A percentile compares a stretch with the other conserved stretches of the same genome.
These are phyloP conservation scores for Morbakka virulenta DNA, from an alignment of 30 jellyfish, hydroid and myxozoan species.

Conservation along the genomic window DNA sequence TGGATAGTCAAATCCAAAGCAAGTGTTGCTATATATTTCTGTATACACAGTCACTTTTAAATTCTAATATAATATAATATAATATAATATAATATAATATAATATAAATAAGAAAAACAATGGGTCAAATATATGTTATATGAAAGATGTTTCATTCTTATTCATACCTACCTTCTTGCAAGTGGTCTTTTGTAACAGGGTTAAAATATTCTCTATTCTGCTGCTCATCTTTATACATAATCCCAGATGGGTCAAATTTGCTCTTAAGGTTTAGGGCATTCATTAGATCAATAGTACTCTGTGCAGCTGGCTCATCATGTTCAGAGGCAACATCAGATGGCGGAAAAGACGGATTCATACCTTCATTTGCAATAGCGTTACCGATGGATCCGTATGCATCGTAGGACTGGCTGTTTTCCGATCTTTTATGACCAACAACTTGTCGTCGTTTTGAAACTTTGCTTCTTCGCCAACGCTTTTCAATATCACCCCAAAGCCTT, in stretches of 20 bases:
- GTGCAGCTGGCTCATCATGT: not conserved
- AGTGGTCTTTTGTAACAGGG: not conserved
- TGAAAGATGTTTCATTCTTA: too few relatives aligned
- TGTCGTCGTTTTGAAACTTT: constrained; percentile 9
- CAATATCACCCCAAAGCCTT: constrained; percentile 59
- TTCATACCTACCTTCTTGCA: not conserved
- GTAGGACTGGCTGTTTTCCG: not conserved
- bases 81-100: too few relatives aligned
- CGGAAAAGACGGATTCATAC: not conserved
- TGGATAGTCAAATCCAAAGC: too few relatives aligned
- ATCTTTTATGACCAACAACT: not conserved
- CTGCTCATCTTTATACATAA: not conserved
- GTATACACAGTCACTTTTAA: too few relatives aligned
- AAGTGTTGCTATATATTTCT: too few relatives aligned
- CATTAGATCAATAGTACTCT: not conserved
- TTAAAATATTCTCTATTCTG: not conserved
- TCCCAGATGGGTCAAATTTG: not conserved
- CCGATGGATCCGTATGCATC: constrained; percentile 84
- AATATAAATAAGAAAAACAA: too few relatives aligned
- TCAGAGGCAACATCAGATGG: not conserved
- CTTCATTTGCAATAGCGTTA: constrained; percentile 9
- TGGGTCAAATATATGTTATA: too few relatives aligned
- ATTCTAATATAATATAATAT: too few relatives aligned
- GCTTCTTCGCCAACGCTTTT: constrained; percentile 62
- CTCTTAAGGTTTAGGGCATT: not conserved